Conservation (phyloP, 2,888 invertebrate genomes). For the Eupithecia insigniata region DNA sequence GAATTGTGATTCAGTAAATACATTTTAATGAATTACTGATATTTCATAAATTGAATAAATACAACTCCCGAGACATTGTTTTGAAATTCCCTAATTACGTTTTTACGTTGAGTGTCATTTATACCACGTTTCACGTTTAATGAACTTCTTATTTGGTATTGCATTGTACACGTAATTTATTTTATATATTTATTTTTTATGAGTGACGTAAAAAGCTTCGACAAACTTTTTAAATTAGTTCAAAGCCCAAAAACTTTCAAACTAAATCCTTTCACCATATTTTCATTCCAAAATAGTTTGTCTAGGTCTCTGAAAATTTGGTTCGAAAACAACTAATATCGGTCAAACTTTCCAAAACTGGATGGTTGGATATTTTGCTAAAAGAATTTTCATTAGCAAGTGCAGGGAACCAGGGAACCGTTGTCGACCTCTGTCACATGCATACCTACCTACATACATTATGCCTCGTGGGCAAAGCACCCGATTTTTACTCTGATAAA, state of each 20-base stretch:
- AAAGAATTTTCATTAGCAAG: conserved; percentile 71
- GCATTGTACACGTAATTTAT: neutral
- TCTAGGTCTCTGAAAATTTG: conserved; percentile 17
- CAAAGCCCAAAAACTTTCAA: neutral
- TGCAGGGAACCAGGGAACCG: conserved; percentile 57
- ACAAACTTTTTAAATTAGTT: neutral
- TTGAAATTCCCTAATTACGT: neutral
- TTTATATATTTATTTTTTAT: neutral
- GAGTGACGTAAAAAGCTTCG: neutral
- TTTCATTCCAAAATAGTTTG: conserved; percentile 28
- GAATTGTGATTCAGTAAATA: neutral
- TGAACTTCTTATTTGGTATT: neutral
- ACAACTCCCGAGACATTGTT: neutral
- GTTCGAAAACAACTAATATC: conserved; percentile 23
- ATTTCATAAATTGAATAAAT: no score
- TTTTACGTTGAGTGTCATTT: neutral
- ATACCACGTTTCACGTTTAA: neutral
- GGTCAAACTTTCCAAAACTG: conserved; percentile 23
- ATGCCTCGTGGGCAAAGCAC: neutral
- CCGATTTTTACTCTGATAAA: conserved; percentile 2
- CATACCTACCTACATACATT: conserved; percentile 6
- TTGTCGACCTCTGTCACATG: conserved; percentile 57
- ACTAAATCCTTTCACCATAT: conserved; percentile 8
- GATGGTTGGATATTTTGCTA: conserved; percentile 45
- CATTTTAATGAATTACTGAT: no score